Evolutionary conservation across 1,140 invertebrate species (phyloP), one percentile per base, ranked within the genome.

Genomic region (Pseudomyrmex gracilis): DNA sequence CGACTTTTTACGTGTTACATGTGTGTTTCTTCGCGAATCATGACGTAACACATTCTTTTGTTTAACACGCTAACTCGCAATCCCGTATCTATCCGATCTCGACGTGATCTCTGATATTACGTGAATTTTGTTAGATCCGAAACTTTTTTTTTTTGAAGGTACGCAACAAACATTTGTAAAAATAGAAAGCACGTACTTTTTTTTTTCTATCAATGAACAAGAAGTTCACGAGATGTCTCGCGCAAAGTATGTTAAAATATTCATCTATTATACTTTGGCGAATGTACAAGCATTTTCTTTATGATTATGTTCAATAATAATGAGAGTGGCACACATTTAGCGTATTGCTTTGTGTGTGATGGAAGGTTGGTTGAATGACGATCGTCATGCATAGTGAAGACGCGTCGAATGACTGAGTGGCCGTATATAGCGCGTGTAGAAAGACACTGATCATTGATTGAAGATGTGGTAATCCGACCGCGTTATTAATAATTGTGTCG

Each of bases 31-130:
- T n/a, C n/a, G n/a, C 64, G 57, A 68, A 77, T 55, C n/a, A n/a
- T 60, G 49, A 87, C 80, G 86, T 66, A 87, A 87, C 58, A 87
- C 58, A n/a, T 34, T 85, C 17, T 47, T 66, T 15, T 58, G 12
- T 43, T 20, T 57, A 13, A 45, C 45, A 9, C 20, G 49, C 34
- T n/a, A n/a, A 0, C 13, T 67, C 22, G 22, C 20, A 58, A 20
- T 61, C 58, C 24, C 24, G 58, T 8, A 1, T 9, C 2, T 22
- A 17, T 51, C 20, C 13, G 68, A 67, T 67, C 58, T 20, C 24
- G 24, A 13, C 7, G 20, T 9, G 12, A 22, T n/a, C 34, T 45
- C 10, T 5, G 1, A 17, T 9, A 3, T 58, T 17, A 2, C n/a
- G n/a, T 47, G 2, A 15, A 47, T 61, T 73, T 73, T n/a, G 15